Evolutionary conservation across 2,797 vertebrate genomes (phyloP).

Genomic region (Artibeus lituratus): DNA sequence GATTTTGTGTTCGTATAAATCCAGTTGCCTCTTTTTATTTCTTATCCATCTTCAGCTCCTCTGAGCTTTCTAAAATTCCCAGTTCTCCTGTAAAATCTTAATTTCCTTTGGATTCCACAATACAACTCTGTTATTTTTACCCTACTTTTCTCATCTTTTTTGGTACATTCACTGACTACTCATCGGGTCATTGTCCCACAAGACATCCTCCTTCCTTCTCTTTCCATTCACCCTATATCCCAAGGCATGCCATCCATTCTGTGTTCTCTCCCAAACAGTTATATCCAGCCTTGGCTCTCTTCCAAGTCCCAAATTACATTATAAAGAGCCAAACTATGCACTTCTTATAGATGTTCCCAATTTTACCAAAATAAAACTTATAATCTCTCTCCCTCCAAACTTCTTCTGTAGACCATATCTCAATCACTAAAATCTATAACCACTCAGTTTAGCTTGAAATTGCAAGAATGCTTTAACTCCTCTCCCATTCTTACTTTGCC

Average conservation of each 20-base stretch:
- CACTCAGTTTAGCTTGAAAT: not conserved
- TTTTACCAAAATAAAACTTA: not conserved
- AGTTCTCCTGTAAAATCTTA: not conserved
- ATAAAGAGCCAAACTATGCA: not conserved
- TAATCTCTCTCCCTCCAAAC: not conserved
- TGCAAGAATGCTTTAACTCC: not conserved
- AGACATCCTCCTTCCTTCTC: not conserved
- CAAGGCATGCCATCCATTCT: not conserved
- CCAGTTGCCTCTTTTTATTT: not conserved
- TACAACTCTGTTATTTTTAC: not conserved
- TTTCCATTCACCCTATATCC: not conserved
- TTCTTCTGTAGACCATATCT: not conserved
- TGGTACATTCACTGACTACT: not conserved
- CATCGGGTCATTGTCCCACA: not conserved
- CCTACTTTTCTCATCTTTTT: not conserved
- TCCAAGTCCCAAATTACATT: not conserved
- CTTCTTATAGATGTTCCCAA: not conserved
- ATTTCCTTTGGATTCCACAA: not conserved
- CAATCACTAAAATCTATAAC: not conserved
- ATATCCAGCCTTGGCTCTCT: not conserved
- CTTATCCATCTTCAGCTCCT: not conserved
- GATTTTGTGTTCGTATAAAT: not conserved
- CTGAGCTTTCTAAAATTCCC: not conserved
- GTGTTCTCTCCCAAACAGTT: not conserved
- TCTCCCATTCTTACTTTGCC: not conserved